Conservation (phyloP, 2,797 vertebrate genomes). For the Agapornis canus region DNA sequence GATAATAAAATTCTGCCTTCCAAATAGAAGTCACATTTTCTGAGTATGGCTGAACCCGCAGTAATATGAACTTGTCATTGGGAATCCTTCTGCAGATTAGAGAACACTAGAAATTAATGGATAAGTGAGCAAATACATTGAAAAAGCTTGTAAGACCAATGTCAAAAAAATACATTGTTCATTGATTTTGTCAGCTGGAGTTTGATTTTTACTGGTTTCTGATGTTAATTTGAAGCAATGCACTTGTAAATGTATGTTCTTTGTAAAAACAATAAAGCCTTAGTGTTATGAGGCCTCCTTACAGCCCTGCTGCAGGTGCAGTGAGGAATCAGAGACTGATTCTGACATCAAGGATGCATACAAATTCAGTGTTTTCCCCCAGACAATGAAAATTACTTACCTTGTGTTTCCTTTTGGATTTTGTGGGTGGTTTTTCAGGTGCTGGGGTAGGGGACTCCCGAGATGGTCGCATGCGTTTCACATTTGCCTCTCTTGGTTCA, state of each 20-base stretch:
- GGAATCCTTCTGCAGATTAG: neutral
- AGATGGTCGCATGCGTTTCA: slow-evolving; percentile 85
- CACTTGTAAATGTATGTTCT: neutral
- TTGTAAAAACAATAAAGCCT: neutral
- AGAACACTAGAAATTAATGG: neutral
- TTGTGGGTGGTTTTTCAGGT: slow-evolving; percentile 85
- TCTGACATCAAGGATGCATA: neutral
- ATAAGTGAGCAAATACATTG: neutral
- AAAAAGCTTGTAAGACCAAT: neutral
- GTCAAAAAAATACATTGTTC: neutral
- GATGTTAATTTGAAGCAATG: neutral
- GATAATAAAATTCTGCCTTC: neutral
- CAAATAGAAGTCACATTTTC: neutral
- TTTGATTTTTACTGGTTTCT: neutral
- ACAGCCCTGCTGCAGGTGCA: neutral
- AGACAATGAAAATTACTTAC: slow-evolving; percentile 61
- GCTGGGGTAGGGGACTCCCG: slow-evolving; percentile 78
- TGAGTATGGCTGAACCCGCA: neutral
- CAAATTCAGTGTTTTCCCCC: neutral
- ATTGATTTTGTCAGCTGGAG: neutral
- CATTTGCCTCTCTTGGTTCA: slow-evolving; percentile 80
- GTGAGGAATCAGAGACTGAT: neutral
- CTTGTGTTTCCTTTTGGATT: slow-evolving; percentile 96
- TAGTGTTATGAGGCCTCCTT: neutral
- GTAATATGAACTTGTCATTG: neutral